Percentiles rank a stretch among this genome's conserved stretches.
Conservation (phyloP, 2,113 vertebrate species). For the Pterocles orientalis region DNA sequence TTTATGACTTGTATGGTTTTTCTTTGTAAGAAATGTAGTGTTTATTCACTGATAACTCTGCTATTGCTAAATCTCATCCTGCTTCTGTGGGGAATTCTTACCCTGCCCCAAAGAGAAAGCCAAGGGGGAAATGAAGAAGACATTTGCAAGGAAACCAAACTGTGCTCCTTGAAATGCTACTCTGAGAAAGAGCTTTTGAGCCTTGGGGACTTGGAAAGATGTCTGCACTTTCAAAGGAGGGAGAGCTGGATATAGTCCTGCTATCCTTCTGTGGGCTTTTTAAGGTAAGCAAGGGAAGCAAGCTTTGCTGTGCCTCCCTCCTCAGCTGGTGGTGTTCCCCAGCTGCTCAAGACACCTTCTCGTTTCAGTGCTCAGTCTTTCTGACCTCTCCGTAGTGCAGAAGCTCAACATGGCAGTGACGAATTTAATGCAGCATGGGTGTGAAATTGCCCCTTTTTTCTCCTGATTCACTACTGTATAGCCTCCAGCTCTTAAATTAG, state of each 20-base stretch:
- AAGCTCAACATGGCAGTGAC: not conserved
- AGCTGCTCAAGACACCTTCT: not conserved
- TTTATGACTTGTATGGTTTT: slow-evolving; percentile 31
- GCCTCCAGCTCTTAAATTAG: not conserved
- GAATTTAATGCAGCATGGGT: accelerated
- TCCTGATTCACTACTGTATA: not conserved
- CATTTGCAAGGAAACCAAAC: not conserved
- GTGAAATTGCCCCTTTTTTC: not conserved
- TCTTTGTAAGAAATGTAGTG: slow-evolving; percentile 10
- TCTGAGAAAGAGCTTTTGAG: not conserved
- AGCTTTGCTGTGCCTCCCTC: not conserved
- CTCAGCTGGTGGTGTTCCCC: not conserved
- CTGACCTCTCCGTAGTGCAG: accelerated
- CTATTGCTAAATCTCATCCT: not conserved
- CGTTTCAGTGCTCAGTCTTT: not conserved
- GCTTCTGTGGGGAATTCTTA: not conserved
- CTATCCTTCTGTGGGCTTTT: not conserved
- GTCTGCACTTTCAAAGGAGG: not conserved
- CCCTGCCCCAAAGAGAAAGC: not conserved
- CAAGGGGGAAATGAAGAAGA: not conserved
- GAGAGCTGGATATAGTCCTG: not conserved
- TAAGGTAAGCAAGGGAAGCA: not conserved
- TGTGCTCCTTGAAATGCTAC: not conserved
- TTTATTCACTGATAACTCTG: slow-evolving; percentile 31
- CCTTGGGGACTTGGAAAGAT: not conserved